A percentile compares a stretch with the other conserved stretches of the same genome.
phyloP scores from a whole-genome alignment of 2,113 vertebrate genomes.

The Pseudorasbora parva region DNA sequence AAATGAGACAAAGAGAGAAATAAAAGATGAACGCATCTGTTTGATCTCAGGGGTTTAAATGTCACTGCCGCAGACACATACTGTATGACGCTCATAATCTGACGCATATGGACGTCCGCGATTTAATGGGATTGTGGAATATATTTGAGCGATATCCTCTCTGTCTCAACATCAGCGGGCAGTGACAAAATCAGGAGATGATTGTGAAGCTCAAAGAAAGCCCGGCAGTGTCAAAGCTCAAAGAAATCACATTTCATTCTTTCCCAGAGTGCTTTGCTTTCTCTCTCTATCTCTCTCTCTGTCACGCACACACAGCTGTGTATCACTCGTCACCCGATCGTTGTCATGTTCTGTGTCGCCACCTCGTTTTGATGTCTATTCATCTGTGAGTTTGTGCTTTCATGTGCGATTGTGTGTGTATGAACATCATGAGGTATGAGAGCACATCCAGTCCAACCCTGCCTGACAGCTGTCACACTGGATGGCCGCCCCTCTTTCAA shows the following conservation, averaged over 20 bases:
- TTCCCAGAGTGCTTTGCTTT: constrained; percentile 12
- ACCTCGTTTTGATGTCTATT: background rate
- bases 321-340: background rate
- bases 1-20: constrained; percentile 56
- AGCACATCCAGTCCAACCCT: constrained; percentile 1
- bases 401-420: constrained; percentile 23
- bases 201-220: background rate
- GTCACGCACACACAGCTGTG: constrained; percentile 7
- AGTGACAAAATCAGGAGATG: constrained; percentile 11
- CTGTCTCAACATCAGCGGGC: background rate
- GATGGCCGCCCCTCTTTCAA: background rate
- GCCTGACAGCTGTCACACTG: constrained; percentile 17
- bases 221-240: constrained; percentile 16
- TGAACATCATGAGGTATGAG: constrained; percentile 35
- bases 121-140: constrained; percentile 20
- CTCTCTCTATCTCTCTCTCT: background rate
- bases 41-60: background rate
- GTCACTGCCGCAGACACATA: background rate
- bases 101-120: background rate
- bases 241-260: constrained; percentile 22
- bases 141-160: background rate
- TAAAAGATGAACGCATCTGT: background rate
- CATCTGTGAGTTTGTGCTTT: background rate
- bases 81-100: background rate
- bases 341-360: constrained; percentile 5